Percentiles rank a stretch among this genome's conserved stretches.
phyloP scores from a whole-genome alignment of 2,113 vertebrate genomes.

The Bothrops jararaca region DNA sequence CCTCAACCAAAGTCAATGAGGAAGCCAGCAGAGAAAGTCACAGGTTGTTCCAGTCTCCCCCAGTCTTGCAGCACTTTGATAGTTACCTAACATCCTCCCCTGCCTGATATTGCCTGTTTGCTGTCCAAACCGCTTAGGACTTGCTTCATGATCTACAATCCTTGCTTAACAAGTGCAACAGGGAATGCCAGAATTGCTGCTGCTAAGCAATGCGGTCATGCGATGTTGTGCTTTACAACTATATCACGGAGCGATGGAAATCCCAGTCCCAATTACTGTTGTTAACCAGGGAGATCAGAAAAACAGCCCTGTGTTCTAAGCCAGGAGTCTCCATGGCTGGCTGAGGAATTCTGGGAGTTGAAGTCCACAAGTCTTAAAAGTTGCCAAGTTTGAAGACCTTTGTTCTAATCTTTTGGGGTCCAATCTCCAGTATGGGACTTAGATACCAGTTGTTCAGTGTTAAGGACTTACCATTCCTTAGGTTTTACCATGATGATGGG shows the following conservation, averaged over 20 bases:
- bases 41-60: neutral
- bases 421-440: neutral
- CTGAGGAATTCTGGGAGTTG: neutral
- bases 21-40: neutral
- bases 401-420: neutral
- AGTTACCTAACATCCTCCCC: neutral
- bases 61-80: neutral
- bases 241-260: neutral
- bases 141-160: neutral
- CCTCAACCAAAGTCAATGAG: neutral
- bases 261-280: neutral
- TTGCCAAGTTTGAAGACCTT: neutral
- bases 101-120: neutral
- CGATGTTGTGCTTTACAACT: neutral
- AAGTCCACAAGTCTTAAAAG: neutral
- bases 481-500: neutral
- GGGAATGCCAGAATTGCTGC: neutral
- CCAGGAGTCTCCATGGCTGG: neutral
- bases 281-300: neutral
- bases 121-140: neutral
- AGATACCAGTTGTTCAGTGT: neutral
- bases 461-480: neutral
- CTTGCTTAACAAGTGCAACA: neutral
- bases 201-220: neutral
- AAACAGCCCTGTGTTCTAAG: neutral